These are phyloP conservation scores for Centrocercus urophasianus DNA, from an alignment of 2,113 vertebrate genomes.

Conservation along the genomic window DNA sequence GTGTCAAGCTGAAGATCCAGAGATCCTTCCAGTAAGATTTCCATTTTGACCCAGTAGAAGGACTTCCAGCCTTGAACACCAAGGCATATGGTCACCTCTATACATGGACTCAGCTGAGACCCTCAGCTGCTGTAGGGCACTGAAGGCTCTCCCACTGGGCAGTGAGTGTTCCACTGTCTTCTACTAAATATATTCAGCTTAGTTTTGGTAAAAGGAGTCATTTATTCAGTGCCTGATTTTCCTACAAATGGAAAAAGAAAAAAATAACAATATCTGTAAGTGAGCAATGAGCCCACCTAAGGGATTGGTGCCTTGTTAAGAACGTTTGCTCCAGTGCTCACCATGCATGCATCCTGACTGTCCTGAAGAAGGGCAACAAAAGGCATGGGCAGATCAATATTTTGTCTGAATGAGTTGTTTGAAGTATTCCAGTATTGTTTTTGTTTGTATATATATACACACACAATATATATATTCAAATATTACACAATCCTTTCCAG, in stretches of 20 bases:
- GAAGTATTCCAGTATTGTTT: not conserved
- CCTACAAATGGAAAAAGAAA: not conserved
- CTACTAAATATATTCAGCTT: not conserved
- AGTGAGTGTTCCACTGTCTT: not conserved
- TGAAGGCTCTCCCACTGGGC: not conserved
- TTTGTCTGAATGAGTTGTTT: not conserved
- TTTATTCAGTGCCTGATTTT: not conserved
- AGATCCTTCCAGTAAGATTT: not conserved
- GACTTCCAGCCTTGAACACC: not conserved
- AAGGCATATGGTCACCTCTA: not conserved
- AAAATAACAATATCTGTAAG: not conserved
- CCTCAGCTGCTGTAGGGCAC: not conserved
- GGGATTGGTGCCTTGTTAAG: not conserved
- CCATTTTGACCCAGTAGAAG: not conserved
- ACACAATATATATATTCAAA: too few relatives aligned
- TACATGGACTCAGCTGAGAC: not conserved
- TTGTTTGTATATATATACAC: too few relatives aligned
- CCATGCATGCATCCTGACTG: fast-evolving
- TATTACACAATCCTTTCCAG: not conserved
- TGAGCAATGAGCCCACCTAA: not conserved
- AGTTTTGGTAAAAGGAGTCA: not conserved
- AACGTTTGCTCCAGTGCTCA: not conserved
- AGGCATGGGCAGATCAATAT: not conserved
- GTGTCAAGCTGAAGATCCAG: not conserved
- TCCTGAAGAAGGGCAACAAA: not conserved